These are phyloP conservation scores for Cyprinella venusta DNA, from an alignment of 2,797 vertebrate genomes.

Conservation along the genomic window DNA sequence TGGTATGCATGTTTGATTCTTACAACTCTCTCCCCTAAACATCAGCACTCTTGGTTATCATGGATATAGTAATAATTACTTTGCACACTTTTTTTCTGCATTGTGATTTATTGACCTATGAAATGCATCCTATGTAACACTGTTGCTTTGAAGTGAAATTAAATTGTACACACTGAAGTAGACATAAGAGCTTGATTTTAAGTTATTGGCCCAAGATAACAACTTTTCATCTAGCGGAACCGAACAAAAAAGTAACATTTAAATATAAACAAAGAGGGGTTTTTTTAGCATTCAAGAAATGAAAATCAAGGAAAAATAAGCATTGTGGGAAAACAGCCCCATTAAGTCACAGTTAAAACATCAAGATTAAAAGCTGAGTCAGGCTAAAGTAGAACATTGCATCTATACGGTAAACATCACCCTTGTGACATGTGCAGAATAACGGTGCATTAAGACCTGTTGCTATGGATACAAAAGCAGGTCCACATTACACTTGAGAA, in stretches of 20 bases:
- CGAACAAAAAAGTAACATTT: neutral
- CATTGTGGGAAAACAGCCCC: neutral
- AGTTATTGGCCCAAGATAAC: neutral
- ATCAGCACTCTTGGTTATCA: neutral
- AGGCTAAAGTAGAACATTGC: neutral
- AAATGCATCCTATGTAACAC: neutral
- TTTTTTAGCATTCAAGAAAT: neutral
- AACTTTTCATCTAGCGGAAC: neutral
- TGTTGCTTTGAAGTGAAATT: neutral
- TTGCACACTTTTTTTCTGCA: neutral
- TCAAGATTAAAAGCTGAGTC: slow-evolving; percentile 14
- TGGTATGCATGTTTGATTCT: neutral
- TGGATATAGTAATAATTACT: neutral
- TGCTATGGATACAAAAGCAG: slow-evolving; percentile 56
- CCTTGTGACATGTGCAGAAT: slow-evolving; percentile 39
- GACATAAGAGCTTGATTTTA: neutral
- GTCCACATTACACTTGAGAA: slow-evolving; percentile 39
- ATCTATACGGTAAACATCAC: slow-evolving; percentile 41
- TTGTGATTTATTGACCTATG: neutral
- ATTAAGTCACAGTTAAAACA: slow-evolving; percentile 20
- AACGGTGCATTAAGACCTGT: slow-evolving; percentile 54
- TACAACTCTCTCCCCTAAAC: slow-evolving; percentile 3
- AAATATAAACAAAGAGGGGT: neutral
- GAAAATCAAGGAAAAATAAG: neutral
- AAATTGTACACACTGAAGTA: neutral